Conservation (phyloP, 2,797 vertebrate species). For the Muscicapa comitata region DNA sequence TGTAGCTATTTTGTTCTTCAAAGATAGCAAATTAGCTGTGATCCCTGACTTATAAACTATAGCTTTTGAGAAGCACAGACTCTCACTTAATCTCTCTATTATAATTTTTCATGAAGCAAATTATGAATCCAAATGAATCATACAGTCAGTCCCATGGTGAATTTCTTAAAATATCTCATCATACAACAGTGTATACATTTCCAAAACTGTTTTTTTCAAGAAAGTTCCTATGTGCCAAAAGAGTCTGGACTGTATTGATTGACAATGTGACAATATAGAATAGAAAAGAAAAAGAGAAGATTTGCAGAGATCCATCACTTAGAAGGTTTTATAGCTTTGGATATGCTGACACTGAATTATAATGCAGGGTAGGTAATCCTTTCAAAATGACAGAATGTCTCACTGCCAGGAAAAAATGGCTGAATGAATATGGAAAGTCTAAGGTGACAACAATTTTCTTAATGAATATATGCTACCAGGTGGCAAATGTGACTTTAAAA, state of each 20-base stretch:
- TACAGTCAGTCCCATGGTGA: not conserved
- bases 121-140: not conserved
- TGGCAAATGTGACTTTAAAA: not conserved
- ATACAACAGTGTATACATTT: fast-evolving
- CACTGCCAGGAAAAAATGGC: not conserved
- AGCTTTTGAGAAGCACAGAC: not conserved
- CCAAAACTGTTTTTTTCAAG: not conserved
- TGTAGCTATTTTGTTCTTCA: not conserved
- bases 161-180: not conserved
- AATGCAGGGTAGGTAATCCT: slow-evolving; percentile 4
- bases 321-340: not conserved
- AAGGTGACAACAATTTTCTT: not conserved
- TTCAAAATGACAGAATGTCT: slow-evolving; percentile 2
- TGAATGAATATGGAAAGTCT: not conserved
- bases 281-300: not conserved
- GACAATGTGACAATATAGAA: not conserved
- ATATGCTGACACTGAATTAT: not conserved
- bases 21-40: not conserved
- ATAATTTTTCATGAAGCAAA: not conserved
- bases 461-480: not conserved
- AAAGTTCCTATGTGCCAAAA: not conserved
- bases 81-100: not conserved
- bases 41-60: not conserved
- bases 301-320: not conserved
- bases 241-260: not conserved